These are phyloP conservation scores for Xenus cinereus DNA, from an alignment of 2,113 vertebrate species.

Conservation along the genomic window DNA sequence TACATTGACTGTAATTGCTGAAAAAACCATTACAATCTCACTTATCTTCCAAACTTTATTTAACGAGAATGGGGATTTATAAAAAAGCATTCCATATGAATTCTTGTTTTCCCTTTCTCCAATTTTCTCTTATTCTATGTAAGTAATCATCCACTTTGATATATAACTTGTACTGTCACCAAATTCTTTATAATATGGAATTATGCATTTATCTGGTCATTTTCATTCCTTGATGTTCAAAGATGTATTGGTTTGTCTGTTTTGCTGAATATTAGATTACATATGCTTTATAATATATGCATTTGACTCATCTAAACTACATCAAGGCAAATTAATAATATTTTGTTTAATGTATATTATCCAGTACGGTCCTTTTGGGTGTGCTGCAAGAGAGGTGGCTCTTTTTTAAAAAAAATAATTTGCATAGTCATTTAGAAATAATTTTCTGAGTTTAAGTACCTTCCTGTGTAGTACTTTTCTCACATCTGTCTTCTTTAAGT, in stretches of 20 bases:
- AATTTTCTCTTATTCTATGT: background rate
- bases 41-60: background rate
- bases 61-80: background rate
- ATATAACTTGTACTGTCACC: background rate
- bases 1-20: background rate
- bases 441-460: background rate
- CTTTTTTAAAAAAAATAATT: background rate
- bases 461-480: background rate
- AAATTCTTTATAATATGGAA: background rate
- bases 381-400: background rate
- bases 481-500: background rate
- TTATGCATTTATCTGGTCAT: background rate
- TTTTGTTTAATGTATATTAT: background rate
- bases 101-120: background rate
- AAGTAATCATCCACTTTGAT: background rate
- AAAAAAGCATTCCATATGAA: background rate
- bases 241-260: background rate
- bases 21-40: background rate
- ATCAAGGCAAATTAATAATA: background rate
- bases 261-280: background rate
- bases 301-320: background rate
- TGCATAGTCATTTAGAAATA: constrained; percentile 14
- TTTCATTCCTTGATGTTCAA: background rate
- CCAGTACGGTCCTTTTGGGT: background rate
- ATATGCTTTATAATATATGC: background rate